These are phyloP conservation scores for Chrysaora quinquecirrha DNA, from an alignment of 30 jellyfish, hydroid and myxozoan species.

Conservation along the genomic window DNA sequence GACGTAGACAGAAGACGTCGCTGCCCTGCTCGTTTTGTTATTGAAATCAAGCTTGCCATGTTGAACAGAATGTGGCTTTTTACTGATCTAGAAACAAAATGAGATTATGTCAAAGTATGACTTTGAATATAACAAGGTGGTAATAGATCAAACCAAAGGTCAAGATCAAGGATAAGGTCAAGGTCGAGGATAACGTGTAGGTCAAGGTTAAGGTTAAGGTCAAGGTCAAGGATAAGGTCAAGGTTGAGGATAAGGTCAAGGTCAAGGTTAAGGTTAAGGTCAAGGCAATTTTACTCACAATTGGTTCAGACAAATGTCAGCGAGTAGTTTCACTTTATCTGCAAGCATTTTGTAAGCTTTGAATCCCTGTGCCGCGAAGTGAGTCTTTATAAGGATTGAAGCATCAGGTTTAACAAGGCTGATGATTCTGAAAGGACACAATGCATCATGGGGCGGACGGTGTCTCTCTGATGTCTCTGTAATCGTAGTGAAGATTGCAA, in stretches of 20 bases:
- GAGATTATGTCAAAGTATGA: too few relatives aligned
- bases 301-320: slow-evolving; percentile 68
- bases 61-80: slow-evolving; percentile 53
- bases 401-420: slow-evolving; percentile 68
- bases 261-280: too few relatives aligned
- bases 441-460: slow-evolving; percentile 35
- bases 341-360: slow-evolving; percentile 76
- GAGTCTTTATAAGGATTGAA: slow-evolving; percentile 48
- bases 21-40: slow-evolving; percentile 65
- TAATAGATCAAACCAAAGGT: too few relatives aligned
- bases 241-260: too few relatives aligned
- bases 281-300: too few relatives aligned
- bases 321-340: slow-evolving; percentile 36
- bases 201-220: too few relatives aligned
- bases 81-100: slow-evolving; percentile 30
- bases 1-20: slow-evolving; percentile 18
- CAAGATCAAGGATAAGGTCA: too few relatives aligned
- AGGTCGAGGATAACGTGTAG: too few relatives aligned
- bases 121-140: too few relatives aligned
- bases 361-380: slow-evolving; percentile 90
- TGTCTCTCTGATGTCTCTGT: slow-evolving; percentile 19
- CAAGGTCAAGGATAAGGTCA: too few relatives aligned
- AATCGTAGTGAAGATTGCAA: slow-evolving; percentile 50
- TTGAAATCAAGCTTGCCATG: slow-evolving; percentile 57
- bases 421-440: slow-evolving; percentile 57